Base-by-base conservation (phyloP, 2,113 vertebrate genomes). In the Centropus bengalensis region DNA sequence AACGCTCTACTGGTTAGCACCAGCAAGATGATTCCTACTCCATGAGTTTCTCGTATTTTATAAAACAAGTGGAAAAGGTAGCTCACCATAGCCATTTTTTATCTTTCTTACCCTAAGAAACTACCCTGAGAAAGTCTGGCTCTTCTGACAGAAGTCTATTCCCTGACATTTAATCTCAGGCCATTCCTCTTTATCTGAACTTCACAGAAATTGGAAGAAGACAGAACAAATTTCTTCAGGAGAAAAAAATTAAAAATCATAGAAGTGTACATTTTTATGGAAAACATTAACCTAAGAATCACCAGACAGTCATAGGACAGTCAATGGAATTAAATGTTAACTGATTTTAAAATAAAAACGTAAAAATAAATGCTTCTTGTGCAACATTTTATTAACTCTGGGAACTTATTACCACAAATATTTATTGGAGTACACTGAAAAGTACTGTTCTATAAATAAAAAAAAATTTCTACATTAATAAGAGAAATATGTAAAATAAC, bases 381-480 rank as follows among this genome's bases (percentile, higher is more conserved):
- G 2, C 81, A 93, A 71, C 12, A 45, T 59, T 22, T 10, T 59
- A 80, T 86, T 89, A 73, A 80, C 84, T 76, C 71, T 78, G 87
- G 74, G 84, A 82, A 67, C 80, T 82, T 58, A 58, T 24, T 67
- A 54, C 62, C 91, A 91, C 76, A 83, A 80, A 36, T 91, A 94
- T 93, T 93, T 88, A 75, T 71, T 54, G 62, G 84, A 80, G 67
- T 38, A 45, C 28, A 23, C 15, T 32, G 70, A 49, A 62, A 69
- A 86, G 30, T 66, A 67, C 56, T 76, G 36, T 59, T 71, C 76
- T 79, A 76, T 76, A 89, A 94, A 91, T 92, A 95, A 82, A 60
- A 71, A 71, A 51, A 8, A 1, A 23, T 47, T 10, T 7, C 24
- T 91, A 56, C 59, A 70, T 68, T 76, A 86, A 62, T 63, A 83